Evolutionary conservation across 2,113 vertebrate species (phyloP).

Genomic region (Anhinga rufa): DNA sequence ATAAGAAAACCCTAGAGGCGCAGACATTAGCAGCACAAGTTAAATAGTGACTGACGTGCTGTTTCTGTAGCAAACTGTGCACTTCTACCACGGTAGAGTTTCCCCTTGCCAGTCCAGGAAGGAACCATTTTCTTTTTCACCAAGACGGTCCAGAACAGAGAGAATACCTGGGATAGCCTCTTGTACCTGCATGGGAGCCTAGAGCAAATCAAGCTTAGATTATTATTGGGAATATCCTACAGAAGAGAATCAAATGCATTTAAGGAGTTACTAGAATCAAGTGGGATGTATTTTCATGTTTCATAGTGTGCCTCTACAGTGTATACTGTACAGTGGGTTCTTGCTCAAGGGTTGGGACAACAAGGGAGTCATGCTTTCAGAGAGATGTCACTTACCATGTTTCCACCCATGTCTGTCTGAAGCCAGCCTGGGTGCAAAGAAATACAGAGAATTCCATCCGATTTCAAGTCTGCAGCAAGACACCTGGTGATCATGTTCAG

Average conservation of each 20-base stretch:
- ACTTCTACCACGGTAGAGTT: background rate
- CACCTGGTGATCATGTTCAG: slow-evolving; percentile 76
- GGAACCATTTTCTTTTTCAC: slow-evolving; percentile 46
- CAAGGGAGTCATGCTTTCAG: background rate
- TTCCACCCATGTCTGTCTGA: slow-evolving; percentile 72
- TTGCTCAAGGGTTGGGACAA: background rate
- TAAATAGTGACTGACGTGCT: background rate
- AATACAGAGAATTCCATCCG: slow-evolving; percentile 68
- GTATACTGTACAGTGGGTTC: background rate
- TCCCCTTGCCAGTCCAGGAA: slow-evolving; percentile 54
- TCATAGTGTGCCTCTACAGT: background rate
- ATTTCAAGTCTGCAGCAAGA: slow-evolving; percentile 66
- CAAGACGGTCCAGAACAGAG: background rate
- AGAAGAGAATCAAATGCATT: background rate
- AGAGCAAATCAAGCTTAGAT: background rate
- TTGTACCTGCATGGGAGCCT: slow-evolving; percentile 52
- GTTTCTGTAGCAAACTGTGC: background rate
- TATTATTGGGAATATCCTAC: background rate
- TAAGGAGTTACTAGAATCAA: background rate
- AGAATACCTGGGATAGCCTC: slow-evolving; percentile 32
- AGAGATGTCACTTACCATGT: slow-evolving; percentile 29
- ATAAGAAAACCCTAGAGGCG: background rate
- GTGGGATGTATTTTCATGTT: background rate
- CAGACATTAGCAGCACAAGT: background rate
- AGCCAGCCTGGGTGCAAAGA: slow-evolving; percentile 75